Evolutionary conservation across 1,140 invertebrate species (phyloP).

Genomic region (Drosophila punjabiensis): DNA sequence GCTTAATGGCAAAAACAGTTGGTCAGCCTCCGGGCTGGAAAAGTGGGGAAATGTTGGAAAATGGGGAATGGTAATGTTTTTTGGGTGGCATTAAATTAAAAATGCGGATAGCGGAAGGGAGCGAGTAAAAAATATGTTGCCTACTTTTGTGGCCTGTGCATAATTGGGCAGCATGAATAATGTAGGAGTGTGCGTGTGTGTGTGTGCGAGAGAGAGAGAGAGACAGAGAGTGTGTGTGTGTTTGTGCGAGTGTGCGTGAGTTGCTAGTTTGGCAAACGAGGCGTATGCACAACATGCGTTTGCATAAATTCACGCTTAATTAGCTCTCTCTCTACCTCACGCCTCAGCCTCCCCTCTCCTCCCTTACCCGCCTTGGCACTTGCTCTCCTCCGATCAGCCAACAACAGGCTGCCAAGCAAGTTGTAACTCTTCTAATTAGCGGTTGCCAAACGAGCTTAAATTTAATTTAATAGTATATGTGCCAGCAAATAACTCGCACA

Average conservation of each 20-base stretch:
- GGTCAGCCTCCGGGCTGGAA: slow-evolving; percentile 35
- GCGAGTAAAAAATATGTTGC: slow-evolving; percentile 63
- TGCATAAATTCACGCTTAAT: slow-evolving; percentile 83
- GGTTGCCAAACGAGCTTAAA: slow-evolving; percentile 51
- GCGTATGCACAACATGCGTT: slow-evolving; percentile 79
- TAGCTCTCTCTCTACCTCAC: slow-evolving; percentile 49
- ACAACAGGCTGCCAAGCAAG: slow-evolving; percentile 28
- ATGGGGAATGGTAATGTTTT: slow-evolving; percentile 3
- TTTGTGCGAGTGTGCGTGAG: slow-evolving; percentile 45
- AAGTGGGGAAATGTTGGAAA: slow-evolving; percentile 3
- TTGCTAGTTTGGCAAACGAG: slow-evolving; percentile 66
- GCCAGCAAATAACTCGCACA: slow-evolving; percentile 1
- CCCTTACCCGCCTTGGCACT: not conserved
- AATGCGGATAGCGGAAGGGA: slow-evolving; percentile 28
- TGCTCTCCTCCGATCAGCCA: not conserved
- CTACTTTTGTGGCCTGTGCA: slow-evolving; percentile 56
- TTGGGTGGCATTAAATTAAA: slow-evolving; percentile 45
- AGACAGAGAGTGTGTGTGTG: slow-evolving; percentile 8
- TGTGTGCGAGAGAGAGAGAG: not conserved
- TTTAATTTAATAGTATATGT: slow-evolving; percentile 53
- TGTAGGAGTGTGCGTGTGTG: slow-evolving; percentile 30
- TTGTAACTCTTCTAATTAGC: slow-evolving; percentile 67
- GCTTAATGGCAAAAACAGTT: slow-evolving; percentile 75
- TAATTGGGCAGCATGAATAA: slow-evolving; percentile 75
- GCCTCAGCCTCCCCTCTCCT: not conserved